Percentiles rank a stretch among this genome's conserved stretches.
These are phyloP conservation scores for Chymomyza amoena DNA, from an alignment of 2,888 invertebrate species.

Conservation along the genomic window DNA sequence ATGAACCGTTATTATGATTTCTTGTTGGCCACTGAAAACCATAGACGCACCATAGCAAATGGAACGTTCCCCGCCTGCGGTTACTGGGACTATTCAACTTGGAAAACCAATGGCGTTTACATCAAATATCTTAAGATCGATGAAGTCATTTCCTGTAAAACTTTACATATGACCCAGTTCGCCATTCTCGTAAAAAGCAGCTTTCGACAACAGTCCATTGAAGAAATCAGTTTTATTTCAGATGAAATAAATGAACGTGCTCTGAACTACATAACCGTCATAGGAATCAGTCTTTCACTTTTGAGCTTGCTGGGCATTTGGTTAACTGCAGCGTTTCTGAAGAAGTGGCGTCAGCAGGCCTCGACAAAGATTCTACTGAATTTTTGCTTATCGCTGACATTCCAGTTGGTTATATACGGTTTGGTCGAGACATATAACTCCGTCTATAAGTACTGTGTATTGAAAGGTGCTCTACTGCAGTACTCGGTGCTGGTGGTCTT, in stretches of 20 bases:
- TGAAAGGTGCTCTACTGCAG: constrained; percentile 83
- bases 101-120: constrained; percentile 81
- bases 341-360: constrained; percentile 82
- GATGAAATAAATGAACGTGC: constrained; percentile 76
- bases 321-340: constrained; percentile 82
- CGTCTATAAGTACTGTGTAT: constrained; percentile 28
- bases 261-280: constrained; percentile 81
- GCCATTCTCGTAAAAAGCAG: constrained; percentile 80
- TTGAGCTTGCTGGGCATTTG: constrained; percentile 82
- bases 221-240: constrained; percentile 38
- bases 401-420: constrained; percentile 80
- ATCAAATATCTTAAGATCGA: constrained; percentile 14
- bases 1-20: constrained; percentile 80
- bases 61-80: constrained; percentile 78
- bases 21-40: constrained; percentile 63
- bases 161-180: constrained; percentile 83
- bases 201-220: constrained; percentile 46
- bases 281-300: constrained; percentile 82
- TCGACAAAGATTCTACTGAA: constrained; percentile 84
- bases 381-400: constrained; percentile 82
- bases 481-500: constrained; percentile 85
- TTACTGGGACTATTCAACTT: constrained; percentile 83
- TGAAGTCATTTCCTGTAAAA: constrained; percentile 78
- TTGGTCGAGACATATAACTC: constrained; percentile 70
- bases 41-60: not conserved